phyloP scores from a whole-genome alignment of 2,888 invertebrate genomes.

The Stratiomys singularior region DNA sequence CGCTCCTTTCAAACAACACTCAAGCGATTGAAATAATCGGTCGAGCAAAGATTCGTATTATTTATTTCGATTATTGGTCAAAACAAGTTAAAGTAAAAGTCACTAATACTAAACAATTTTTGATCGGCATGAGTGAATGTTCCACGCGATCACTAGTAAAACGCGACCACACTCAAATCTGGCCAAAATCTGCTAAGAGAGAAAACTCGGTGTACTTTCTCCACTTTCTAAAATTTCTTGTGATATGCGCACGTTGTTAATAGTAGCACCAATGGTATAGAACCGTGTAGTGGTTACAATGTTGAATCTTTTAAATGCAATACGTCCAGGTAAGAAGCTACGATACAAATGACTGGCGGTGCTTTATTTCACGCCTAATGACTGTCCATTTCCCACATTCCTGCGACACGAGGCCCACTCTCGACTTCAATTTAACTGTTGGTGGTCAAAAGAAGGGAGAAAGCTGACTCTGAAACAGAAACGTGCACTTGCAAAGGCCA shows the following conservation, averaged over 20 bases:
- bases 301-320: background rate
- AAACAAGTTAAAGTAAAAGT: slow-evolving; percentile 8
- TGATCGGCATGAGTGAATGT: background rate
- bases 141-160: background rate
- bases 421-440: slow-evolving; percentile 4
- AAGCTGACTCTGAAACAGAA: background rate
- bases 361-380: slow-evolving; percentile 43
- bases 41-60: too few relatives aligned
- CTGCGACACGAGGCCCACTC: slow-evolving; percentile 18
- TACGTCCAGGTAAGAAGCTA: slow-evolving; percentile 20
- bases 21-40: too few relatives aligned
- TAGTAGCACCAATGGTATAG: background rate
- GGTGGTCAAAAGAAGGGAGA: slow-evolving; percentile 42
- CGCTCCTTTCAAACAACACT: too few relatives aligned
- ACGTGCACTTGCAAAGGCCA: background rate
- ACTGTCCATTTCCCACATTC: slow-evolving; percentile 9
- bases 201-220: slow-evolving; percentile 28
- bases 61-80: too few relatives aligned
- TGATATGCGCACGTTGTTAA: background rate
- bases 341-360: slow-evolving; percentile 14
- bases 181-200: slow-evolving; percentile 26
- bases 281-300: background rate
- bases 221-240: slow-evolving; percentile 43
- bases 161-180: background rate
- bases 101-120: slow-evolving; percentile 7